A percentile compares a stretch with the other conserved stretches of the same genome.
phyloP scores from a whole-genome alignment of 2,797 vertebrate genomes.

The Macropus fuliginosus region DNA sequence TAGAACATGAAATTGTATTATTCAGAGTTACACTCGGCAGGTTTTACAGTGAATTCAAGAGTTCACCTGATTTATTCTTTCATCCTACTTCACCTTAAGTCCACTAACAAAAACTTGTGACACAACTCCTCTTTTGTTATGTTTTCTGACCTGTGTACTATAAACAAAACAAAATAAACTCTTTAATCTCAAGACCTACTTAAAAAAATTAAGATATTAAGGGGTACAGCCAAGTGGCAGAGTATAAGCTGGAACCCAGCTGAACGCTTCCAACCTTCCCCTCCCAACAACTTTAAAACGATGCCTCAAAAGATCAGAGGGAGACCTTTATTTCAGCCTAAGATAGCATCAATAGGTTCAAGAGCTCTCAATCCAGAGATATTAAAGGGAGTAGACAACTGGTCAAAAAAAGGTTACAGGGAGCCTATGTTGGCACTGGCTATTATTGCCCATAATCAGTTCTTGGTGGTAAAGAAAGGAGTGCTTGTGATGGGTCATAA shows the following conservation, averaged over 20 bases:
- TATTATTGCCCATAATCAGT: neutral
- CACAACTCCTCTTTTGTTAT: slow-evolving; percentile 32
- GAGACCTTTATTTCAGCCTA: neutral
- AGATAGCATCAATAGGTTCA: neutral
- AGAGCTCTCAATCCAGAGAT: neutral
- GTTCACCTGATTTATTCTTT: neutral
- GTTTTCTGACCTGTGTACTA: slow-evolving; percentile 14
- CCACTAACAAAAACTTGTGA: slow-evolving; percentile 7
- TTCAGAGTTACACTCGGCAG: slow-evolving; percentile 34
- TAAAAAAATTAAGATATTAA: slow-evolving; percentile 21
- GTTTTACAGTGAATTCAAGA: slow-evolving; percentile 37
- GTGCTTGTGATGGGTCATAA: neutral
- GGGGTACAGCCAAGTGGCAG: neutral
- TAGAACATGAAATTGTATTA: slow-evolving; percentile 39
- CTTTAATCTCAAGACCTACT: slow-evolving; percentile 45
- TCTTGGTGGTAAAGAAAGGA: neutral
- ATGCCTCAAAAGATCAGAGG: neutral
- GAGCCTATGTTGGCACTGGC: neutral
- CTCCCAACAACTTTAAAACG: neutral
- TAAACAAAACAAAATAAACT: slow-evolving; percentile 48
- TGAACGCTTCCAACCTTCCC: neutral
- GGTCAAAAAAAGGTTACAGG: neutral
- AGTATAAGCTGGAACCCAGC: neutral
- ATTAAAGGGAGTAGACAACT: neutral
- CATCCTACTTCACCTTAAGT: slow-evolving; percentile 24